Percentiles rank a stretch among this genome's conserved stretches.
These are phyloP conservation scores for Stomatorhinus ivindoensis DNA, from an alignment of 2,113 vertebrate species.

Conservation along the genomic window DNA sequence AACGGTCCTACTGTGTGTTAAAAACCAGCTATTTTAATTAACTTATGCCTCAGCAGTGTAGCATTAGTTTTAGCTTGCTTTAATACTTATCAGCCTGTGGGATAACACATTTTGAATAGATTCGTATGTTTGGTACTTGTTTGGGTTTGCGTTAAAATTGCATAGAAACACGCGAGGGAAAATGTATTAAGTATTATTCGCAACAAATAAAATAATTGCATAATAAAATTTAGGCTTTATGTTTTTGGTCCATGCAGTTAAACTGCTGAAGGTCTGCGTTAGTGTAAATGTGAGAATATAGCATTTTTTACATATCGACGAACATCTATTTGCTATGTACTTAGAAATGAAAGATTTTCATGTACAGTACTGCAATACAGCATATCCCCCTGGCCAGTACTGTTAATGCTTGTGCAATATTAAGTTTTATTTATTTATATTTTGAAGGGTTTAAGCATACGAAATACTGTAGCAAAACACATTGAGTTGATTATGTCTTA, in stretches of 20 bases:
- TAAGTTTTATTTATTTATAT: neutral
- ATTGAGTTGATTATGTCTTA: neutral
- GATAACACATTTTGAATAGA: neutral
- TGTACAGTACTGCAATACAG: neutral
- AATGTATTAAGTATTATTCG: no score
- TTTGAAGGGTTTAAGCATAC: neutral
- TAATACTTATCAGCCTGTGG: neutral
- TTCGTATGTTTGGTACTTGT: neutral
- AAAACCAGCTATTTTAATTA: neutral
- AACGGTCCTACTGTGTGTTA: neutral
- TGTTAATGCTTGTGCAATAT: neutral
- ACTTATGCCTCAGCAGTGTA: neutral
- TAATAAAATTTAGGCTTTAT: neutral
- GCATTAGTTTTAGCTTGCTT: neutral
- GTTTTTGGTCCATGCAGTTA: neutral
- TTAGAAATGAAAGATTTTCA: neutral
- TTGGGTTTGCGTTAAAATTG: neutral
- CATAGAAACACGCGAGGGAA: neutral
- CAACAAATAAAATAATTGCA: neutral
- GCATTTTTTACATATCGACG: neutral
- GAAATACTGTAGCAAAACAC: neutral
- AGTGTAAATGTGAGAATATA: neutral
- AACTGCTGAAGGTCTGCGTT: neutral
- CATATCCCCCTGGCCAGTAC: neutral
- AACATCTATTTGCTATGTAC: neutral